These are phyloP conservation scores for Diachasma alloeum DNA, from an alignment of 1,140 invertebrate genomes.

Conservation along the genomic window DNA sequence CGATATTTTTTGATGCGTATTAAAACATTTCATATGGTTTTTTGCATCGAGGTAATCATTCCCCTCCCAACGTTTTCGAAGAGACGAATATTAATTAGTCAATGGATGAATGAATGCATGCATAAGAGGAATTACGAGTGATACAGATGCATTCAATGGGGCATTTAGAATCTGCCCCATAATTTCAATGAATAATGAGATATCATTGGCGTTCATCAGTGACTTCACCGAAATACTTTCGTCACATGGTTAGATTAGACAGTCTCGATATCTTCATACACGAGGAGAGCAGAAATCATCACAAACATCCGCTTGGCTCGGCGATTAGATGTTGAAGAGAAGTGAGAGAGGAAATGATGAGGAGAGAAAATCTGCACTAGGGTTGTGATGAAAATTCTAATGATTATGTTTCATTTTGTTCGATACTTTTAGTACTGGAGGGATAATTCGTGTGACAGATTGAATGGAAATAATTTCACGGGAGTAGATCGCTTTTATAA, in stretches of 20 bases:
- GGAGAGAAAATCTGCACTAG: background rate
- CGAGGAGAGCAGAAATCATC: conserved; percentile 28
- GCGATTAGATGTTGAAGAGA: conserved; percentile 36
- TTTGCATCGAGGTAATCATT: too few species aligned
- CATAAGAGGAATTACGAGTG: too few species aligned
- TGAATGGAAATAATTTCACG: too few species aligned
- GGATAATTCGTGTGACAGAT: too few species aligned
- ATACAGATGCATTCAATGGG: background rate
- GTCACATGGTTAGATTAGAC: conserved; percentile 12
- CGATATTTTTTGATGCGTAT: too few species aligned
- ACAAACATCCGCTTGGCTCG: conserved; percentile 47
- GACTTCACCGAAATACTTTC: background rate
- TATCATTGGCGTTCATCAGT: background rate
- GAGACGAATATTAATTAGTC: too few species aligned
- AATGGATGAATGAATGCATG: too few species aligned
- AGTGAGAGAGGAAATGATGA: conserved; percentile 1
- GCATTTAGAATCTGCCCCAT: background rate
- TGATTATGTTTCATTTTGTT: background rate
- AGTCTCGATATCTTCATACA: background rate
- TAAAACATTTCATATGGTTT: too few species aligned
- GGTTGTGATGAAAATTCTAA: background rate
- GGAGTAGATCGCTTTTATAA: too few species aligned
- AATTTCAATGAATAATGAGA: background rate
- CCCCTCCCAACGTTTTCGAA: too few species aligned
- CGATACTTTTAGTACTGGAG: too few species aligned